Evolutionary conservation across 2,888 invertebrate species (phyloP).

Genomic region (Eledone cirrhosa): DNA sequence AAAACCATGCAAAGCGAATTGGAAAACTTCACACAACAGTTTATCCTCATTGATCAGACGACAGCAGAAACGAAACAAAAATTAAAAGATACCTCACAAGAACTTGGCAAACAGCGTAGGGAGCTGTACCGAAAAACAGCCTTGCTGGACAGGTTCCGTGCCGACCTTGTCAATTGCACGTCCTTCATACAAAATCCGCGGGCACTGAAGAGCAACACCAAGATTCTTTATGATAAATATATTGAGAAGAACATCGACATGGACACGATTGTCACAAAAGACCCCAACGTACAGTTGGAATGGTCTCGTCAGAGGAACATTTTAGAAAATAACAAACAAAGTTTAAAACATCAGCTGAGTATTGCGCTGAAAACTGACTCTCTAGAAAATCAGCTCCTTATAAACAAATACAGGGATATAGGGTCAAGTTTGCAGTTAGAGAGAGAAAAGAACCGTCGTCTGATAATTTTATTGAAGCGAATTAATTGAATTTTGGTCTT

Average conservation of each 20-base stretch:
- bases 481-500: too few species aligned
- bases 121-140: neutral
- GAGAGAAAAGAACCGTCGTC: neutral
- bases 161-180: neutral
- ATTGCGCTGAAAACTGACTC: too few species aligned
- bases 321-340: neutral
- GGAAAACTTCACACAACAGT: slow-evolving; percentile 14
- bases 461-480: too few species aligned
- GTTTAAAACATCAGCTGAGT: neutral
- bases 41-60: neutral
- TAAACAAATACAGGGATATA: neutral
- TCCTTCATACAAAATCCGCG: slow-evolving; percentile 10
- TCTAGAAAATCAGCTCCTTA: too few species aligned
- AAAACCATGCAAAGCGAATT: slow-evolving; percentile 1
- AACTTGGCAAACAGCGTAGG: neutral
- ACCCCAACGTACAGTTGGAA: neutral
- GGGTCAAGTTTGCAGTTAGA: neutral
- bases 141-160: neutral
- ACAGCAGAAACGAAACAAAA: neutral
- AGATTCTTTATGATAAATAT: neutral
- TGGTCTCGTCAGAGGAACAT: neutral
- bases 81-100: neutral
- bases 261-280: neutral
- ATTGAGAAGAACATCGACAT: neutral
- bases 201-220: neutral